These are phyloP conservation scores for Exaiptasia diaphana DNA, from an alignment of 64 coral and sea anemone genomes.

Conservation along the genomic window DNA sequence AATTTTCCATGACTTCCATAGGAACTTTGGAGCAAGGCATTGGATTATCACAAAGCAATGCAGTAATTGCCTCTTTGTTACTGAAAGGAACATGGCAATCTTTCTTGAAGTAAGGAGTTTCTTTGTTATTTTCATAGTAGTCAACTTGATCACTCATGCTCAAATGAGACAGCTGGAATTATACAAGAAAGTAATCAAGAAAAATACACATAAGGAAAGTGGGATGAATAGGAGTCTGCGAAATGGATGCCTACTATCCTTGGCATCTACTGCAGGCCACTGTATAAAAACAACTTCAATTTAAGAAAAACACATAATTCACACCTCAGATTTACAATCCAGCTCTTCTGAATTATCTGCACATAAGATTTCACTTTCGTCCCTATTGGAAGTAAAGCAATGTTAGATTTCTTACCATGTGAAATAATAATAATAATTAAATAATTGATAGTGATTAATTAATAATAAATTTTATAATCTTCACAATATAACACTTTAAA, in stretches of 20 bases:
- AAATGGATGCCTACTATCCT: no score
- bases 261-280: neutral
- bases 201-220: neutral
- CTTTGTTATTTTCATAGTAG: conserved; percentile 40
- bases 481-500: neutral
- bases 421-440: neutral
- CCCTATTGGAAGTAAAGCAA: neutral
- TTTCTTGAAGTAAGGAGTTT: conserved; percentile 18
- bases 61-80: conserved; percentile 17
- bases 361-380: neutral
- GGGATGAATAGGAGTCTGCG: neutral
- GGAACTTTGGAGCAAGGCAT: conserved; percentile 12
- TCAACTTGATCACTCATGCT: neutral
- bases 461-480: neutral
- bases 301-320: neutral
- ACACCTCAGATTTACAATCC: neutral
- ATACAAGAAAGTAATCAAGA: neutral
- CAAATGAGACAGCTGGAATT: neutral
- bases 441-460: neutral
- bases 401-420: neutral
- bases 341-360: neutral
- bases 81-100: neutral
- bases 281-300: neutral
- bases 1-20: conserved; percentile 38
- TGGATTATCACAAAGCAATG: conserved; percentile 13